Percentiles rank a stretch among this genome's conserved stretches.
These are phyloP conservation scores for Galemys pyrenaicus DNA, from an alignment of 2,113 vertebrate genomes.

Conservation along the genomic window DNA sequence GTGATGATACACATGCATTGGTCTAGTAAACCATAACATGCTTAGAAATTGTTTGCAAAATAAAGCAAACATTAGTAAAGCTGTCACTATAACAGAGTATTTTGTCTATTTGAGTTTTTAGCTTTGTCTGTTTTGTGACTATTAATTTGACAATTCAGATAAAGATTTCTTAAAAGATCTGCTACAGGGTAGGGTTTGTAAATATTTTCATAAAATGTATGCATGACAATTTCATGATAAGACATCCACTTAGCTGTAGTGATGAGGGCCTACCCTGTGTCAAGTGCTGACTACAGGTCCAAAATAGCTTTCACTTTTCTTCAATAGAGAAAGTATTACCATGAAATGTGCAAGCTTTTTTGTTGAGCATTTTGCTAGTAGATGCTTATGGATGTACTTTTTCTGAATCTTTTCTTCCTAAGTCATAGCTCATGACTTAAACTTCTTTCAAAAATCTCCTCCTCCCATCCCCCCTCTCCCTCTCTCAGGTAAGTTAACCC, in stretches of 20 bases:
- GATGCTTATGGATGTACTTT: background rate
- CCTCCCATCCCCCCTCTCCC: background rate
- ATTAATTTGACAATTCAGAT: background rate
- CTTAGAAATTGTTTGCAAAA: slow-evolving; percentile 19
- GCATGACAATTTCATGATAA: background rate
- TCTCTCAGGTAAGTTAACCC: background rate
- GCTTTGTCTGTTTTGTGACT: background rate
- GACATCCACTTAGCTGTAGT: background rate
- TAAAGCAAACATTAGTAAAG: slow-evolving; percentile 15
- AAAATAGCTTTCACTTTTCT: background rate
- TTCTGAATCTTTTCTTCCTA: background rate
- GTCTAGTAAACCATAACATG: background rate
- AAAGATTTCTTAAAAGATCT: background rate
- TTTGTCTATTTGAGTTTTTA: background rate
- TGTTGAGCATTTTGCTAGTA: background rate
- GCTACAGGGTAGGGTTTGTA: background rate
- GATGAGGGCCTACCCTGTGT: background rate
- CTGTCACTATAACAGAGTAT: background rate
- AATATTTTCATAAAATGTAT: background rate
- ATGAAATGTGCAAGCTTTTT: background rate
- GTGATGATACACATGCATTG: background rate
- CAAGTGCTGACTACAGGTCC: background rate
- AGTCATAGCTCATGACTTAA: background rate
- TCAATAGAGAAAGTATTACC: background rate
- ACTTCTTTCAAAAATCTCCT: background rate